Evolutionary conservation across 2,797 vertebrate species (phyloP).

Genomic region (Spheniscus humboldti): DNA sequence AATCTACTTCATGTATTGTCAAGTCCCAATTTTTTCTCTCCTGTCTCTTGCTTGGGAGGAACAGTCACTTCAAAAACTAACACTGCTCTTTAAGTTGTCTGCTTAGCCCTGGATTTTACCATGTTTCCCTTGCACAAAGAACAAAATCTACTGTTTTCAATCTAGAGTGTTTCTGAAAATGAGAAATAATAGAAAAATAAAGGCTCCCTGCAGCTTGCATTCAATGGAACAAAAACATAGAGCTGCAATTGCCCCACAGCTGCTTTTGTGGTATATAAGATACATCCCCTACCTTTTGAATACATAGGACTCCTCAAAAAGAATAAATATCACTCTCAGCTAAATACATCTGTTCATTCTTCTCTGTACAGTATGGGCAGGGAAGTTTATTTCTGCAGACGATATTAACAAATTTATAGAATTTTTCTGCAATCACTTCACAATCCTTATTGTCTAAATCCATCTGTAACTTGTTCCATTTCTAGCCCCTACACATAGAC

Average conservation of each 20-base stretch:
- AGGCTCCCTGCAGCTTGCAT: not conserved
- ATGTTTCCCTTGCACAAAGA: not conserved
- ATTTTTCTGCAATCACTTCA: not conserved
- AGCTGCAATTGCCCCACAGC: not conserved
- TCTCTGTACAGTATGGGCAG: not conserved
- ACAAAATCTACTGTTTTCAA: slow-evolving; percentile 9
- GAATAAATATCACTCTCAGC: not conserved
- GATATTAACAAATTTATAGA: not conserved
- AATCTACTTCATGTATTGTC: slow-evolving; percentile 16
- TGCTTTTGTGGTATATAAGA: not conserved
- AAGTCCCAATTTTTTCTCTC: slow-evolving; percentile 12
- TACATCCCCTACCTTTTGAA: not conserved
- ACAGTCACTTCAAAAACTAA: slow-evolving; percentile 17
- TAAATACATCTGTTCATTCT: slow-evolving; percentile 15
- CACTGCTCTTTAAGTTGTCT: not conserved
- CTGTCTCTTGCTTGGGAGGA: not conserved
- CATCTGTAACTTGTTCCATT: not conserved
- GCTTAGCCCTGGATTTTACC: not conserved
- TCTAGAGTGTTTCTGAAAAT: slow-evolving; percentile 9
- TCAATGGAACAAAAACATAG: not conserved
- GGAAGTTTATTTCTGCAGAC: not conserved
- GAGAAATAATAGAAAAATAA: slow-evolving; percentile 29
- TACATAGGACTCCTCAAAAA: not conserved
- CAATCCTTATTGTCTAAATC: not conserved
- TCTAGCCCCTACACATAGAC: not conserved